Conservation (phyloP, 2,797 vertebrate genomes). For the Loriculus beryllinus region DNA sequence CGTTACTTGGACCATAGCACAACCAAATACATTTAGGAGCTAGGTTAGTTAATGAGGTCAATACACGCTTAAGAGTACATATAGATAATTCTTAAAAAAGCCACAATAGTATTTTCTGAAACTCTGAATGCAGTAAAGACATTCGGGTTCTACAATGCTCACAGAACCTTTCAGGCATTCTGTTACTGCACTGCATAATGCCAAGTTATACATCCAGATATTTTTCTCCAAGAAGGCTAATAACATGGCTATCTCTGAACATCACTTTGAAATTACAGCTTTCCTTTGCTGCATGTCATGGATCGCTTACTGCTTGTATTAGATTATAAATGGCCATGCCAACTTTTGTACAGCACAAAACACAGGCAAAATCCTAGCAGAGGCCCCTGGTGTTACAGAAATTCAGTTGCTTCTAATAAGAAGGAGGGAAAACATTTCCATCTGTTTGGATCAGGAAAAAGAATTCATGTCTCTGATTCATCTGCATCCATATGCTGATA, state of each 20-base stretch:
- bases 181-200: not conserved
- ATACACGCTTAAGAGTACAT: not conserved
- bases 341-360: not conserved
- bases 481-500: constrained; percentile 53
- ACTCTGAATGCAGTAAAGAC: not conserved
- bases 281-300: constrained; percentile 11
- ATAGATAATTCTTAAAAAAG: not conserved
- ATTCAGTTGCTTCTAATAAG: constrained; percentile 53
- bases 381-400: constrained; percentile 42
- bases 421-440: constrained; percentile 57
- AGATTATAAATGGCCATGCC: constrained; percentile 38
- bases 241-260: not conserved
- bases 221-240: constrained; percentile 4
- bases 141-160: not conserved
- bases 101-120: not conserved
- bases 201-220: not conserved
- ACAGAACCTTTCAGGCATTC: not conserved
- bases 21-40: not conserved
- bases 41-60: not conserved
- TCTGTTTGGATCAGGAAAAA: constrained; percentile 34
- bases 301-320: constrained; percentile 15
- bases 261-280: constrained; percentile 16
- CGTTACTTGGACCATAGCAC: not conserved
- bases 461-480: constrained; percentile 46
- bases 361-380: constrained; percentile 10